Percentiles rank a stretch among this genome's conserved stretches.
These are phyloP conservation scores for Empis livida DNA, from an alignment of 2,888 invertebrate species.

Conservation along the genomic window DNA sequence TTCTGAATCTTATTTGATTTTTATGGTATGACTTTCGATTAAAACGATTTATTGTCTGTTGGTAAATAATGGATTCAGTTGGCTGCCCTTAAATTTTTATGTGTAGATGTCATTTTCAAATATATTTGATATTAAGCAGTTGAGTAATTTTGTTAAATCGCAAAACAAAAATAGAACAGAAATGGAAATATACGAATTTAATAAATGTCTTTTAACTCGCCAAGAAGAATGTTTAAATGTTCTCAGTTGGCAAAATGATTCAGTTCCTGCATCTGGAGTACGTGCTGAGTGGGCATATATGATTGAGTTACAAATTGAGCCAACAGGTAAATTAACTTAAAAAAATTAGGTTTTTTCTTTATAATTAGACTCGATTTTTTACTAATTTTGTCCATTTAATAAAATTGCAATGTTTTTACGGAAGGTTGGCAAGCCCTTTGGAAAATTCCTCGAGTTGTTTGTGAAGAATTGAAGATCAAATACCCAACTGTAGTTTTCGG, in stretches of 20 bases:
- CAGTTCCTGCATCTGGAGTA: constrained; percentile 39
- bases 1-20: no score
- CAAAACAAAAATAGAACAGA: constrained; percentile 1
- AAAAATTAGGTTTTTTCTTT: no score
- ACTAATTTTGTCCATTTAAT: no score
- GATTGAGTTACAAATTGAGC: constrained; percentile 43
- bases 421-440: constrained; percentile 50
- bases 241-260: constrained; percentile 33
- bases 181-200: constrained; percentile 46
- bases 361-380: no score
- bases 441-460: constrained; percentile 46
- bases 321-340: constrained; percentile 23
- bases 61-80: no score
- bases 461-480: constrained; percentile 43
- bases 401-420: neutral
- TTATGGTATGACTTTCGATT: no score
- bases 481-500: constrained; percentile 48
- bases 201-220: constrained; percentile 44
- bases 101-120: no score
- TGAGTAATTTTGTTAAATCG: no score
- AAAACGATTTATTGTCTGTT: no score
- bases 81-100: no score
- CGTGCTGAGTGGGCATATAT: constrained; percentile 42
- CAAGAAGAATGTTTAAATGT: constrained; percentile 41
- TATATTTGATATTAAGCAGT: no score